These are phyloP conservation scores for Actinernus sp. DNA, from an alignment of 92 coral and sea anemone species.

Conservation along the genomic window DNA sequence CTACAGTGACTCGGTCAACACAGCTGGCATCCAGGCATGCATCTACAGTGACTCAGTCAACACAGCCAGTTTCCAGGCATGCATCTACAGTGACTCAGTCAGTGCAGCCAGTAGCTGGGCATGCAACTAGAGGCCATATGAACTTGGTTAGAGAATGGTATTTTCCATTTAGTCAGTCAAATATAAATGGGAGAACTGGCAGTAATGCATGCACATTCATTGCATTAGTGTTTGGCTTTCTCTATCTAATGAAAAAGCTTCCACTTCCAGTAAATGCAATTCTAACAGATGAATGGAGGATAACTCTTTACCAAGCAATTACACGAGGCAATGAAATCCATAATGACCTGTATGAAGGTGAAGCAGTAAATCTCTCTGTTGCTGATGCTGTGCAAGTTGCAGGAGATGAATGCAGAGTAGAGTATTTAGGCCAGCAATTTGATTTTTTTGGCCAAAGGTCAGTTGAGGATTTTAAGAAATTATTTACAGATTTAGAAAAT, in stretches of 20 bases:
- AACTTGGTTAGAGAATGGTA: no score
- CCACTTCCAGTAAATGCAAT: constrained; percentile 9
- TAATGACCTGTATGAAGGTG: constrained; percentile 43
- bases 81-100: no score
- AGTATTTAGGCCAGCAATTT: constrained; percentile 15
- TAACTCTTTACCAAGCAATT: constrained; percentile 39
- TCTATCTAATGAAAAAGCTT: constrained; percentile 8
- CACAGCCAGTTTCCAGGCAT: no score
- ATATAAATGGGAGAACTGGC: constrained; percentile 37
- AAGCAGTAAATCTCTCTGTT: constrained; percentile 35
- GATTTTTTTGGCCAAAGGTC: constrained; percentile 16
- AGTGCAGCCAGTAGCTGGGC: no score
- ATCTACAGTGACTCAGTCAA: no score
- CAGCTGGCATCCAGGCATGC: no score
- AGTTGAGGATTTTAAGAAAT: not conserved
- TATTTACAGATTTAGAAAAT: not conserved
- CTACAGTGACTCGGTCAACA: no score
- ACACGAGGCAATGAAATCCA: constrained; percentile 49
- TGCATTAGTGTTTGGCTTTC: constrained; percentile 44
- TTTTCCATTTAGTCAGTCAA: constrained; percentile 44
- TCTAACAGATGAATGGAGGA: constrained; percentile 19
- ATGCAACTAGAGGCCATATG: no score
- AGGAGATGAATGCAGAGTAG: constrained; percentile 45
- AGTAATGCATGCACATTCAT: constrained; percentile 69
- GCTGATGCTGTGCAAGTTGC: constrained; percentile 50